Percentiles rank a stretch among this genome's conserved stretches.
phyloP scores from a whole-genome alignment of 2,113 vertebrate species.

The Ploceus nigricollis region DNA sequence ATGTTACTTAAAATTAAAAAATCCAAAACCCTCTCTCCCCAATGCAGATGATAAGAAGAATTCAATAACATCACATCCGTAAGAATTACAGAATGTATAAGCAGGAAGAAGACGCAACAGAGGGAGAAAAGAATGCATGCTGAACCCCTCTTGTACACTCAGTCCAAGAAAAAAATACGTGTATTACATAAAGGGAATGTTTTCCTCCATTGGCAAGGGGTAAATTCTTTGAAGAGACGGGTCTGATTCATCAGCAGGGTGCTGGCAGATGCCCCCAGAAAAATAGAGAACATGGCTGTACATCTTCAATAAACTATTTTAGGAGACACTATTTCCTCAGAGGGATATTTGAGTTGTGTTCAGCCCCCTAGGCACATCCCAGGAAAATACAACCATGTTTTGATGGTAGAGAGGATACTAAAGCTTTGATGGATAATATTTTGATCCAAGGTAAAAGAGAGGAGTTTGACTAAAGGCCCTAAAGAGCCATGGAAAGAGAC shows the following conservation, averaged over 20 bases:
- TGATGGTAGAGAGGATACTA: slow-evolving; percentile 51
- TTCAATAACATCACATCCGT: background rate
- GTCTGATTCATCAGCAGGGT: slow-evolving; percentile 48
- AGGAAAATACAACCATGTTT: slow-evolving; percentile 53
- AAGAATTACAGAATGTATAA: background rate
- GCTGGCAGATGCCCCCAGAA: slow-evolving; percentile 44
- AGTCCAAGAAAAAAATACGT: background rate
- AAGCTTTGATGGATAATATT: slow-evolving; percentile 61
- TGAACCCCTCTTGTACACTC: background rate
- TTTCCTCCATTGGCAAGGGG: slow-evolving; percentile 18
- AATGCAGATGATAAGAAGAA: background rate
- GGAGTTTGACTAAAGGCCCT: slow-evolving; percentile 47
- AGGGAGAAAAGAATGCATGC: background rate
- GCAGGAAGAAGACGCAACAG: background rate
- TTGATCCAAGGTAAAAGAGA: slow-evolving; percentile 51
- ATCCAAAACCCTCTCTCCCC: background rate
- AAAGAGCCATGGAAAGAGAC: background rate
- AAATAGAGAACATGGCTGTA: slow-evolving; percentile 26
- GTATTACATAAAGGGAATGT: background rate
- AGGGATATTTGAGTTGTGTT: slow-evolving; percentile 43
- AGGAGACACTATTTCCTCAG: slow-evolving; percentile 47
- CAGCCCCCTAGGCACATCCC: slow-evolving; percentile 47
- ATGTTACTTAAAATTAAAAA: background rate
- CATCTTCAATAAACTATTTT: slow-evolving; percentile 48
- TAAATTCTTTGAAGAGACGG: slow-evolving; percentile 28